These are phyloP conservation scores for Aepyceros melampus DNA, from an alignment of 2,113 vertebrate genomes.

Conservation along the genomic window DNA sequence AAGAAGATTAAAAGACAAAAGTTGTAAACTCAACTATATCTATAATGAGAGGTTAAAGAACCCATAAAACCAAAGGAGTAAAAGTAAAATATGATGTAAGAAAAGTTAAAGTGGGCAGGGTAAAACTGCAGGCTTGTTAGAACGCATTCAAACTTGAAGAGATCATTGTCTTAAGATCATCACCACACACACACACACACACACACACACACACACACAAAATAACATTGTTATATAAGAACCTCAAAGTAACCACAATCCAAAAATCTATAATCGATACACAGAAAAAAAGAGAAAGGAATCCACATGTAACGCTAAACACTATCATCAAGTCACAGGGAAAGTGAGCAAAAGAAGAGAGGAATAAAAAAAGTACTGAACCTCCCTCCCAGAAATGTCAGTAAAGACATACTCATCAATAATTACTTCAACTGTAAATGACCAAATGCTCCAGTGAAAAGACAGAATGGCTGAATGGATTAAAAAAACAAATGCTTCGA, in stretches of 20 bases:
- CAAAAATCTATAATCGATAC: background rate
- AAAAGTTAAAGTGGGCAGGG: background rate
- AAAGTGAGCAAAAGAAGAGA: background rate
- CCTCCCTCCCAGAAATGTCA: background rate
- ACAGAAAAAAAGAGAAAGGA: background rate
- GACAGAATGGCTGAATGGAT: background rate
- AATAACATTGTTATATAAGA: background rate
- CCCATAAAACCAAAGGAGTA: background rate
- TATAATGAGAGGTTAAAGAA: background rate
- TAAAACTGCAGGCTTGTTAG: background rate
- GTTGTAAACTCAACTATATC: background rate
- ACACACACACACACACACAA: too few species aligned
- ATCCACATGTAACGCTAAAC: background rate
- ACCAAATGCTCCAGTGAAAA: background rate
- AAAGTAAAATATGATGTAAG: background rate
- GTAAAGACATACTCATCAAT: background rate
- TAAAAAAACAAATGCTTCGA: background rate
- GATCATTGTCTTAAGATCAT: background rate
- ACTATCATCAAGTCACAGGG: background rate
- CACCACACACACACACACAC: background rate
- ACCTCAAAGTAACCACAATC: background rate
- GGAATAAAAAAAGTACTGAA: background rate
- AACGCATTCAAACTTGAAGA: background rate
- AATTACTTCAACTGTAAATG: background rate
- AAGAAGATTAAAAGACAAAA: background rate